Evolutionary conservation across 2,888 invertebrate genomes (phyloP), one percentile per base, ranked within the genome.

Genomic region (Eretmocerus hayati): DNA sequence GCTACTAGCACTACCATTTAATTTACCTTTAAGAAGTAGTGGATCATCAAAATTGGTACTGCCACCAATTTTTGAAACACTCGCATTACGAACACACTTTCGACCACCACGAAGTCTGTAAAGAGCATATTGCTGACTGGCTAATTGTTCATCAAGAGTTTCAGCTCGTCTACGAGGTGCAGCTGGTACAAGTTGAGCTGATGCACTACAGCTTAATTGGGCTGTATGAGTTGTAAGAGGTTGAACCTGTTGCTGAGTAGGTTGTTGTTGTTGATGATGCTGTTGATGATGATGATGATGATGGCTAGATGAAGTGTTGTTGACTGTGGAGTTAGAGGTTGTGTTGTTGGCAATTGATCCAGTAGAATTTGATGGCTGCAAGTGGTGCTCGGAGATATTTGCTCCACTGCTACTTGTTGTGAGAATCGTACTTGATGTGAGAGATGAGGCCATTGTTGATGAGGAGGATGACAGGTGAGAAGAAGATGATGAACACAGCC

Each of bases 401-500:
- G 42, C 23, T 18, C 8, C 23, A 16, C 26, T 16, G 35, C 18
- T 16, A n/a, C 11, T 20, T 35, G 22, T 11, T 13, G 20, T 46
- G 36, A 23, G 26, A 35, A 43, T 55, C 58, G 20, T n/a, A 55
- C 65, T 71, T 49, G 57, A 49, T 5, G 53, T 53, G 1, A 53
- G 39, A 41, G 60, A 59, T 4, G 58, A 56, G 33, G 61, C 58
- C 50, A 62, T 62, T 36, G 64, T 61, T 23, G 62, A 63, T 23
- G 62, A 63, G 44, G 60, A 61, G 2, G 62, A 59, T 31, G 59
- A 58, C 30, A 60, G 54, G 16, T 59, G 59, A 22, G 58, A 56
- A 33, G 66, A 65, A 41, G 72, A 72, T 40, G 74, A 72, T 9
- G 75, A 69, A 32, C 81, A 79, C 56, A 92, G 75, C 85, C 88